These are phyloP conservation scores for Urophycis tenuis DNA, from an alignment of 2,797 vertebrate species.

Conservation along the genomic window DNA sequence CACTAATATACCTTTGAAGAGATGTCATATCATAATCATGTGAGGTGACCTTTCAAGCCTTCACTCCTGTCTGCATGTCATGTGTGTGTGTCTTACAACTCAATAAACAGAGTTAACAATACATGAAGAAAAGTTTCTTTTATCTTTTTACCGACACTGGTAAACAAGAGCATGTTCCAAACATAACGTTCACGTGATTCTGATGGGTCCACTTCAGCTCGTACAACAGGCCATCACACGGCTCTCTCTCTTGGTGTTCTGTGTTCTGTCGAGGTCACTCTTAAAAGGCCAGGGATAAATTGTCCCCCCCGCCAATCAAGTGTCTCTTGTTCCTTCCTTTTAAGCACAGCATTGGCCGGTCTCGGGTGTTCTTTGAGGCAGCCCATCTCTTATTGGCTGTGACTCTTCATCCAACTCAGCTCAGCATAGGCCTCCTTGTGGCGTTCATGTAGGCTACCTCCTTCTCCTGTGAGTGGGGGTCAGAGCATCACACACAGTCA, in stretches of 20 bases:
- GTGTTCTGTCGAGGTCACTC: slow-evolving; percentile 5
- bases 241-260: background rate
- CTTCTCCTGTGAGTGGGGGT: slow-evolving; percentile 76
- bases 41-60: slow-evolving; percentile 37
- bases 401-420: slow-evolving; percentile 77
- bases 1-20: slow-evolving; percentile 21
- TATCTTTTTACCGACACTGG: slow-evolving; percentile 9
- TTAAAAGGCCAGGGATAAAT: background rate
- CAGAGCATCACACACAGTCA: slow-evolving; percentile 7
- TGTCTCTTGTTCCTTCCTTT: slow-evolving; percentile 71
- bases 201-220: background rate
- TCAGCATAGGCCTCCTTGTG: slow-evolving; percentile 85
- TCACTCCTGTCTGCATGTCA: slow-evolving; percentile 65
- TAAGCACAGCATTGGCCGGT: slow-evolving; percentile 77
- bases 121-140: slow-evolving; percentile 34
- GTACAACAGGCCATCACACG: background rate
- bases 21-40: slow-evolving; percentile 48
- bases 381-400: slow-evolving; percentile 74
- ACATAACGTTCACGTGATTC: background rate
- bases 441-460: slow-evolving; percentile 77
- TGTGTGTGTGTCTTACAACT: slow-evolving; percentile 41
- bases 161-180: slow-evolving; percentile 7
- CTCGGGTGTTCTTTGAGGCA: slow-evolving; percentile 84
- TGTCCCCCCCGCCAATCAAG: slow-evolving; percentile 40
- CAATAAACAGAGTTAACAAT: slow-evolving; percentile 52